Evolutionary conservation across 35 echinoderm and acorn worm genomes (phyloP).

Genomic region (Apostichopus japonicus): DNA sequence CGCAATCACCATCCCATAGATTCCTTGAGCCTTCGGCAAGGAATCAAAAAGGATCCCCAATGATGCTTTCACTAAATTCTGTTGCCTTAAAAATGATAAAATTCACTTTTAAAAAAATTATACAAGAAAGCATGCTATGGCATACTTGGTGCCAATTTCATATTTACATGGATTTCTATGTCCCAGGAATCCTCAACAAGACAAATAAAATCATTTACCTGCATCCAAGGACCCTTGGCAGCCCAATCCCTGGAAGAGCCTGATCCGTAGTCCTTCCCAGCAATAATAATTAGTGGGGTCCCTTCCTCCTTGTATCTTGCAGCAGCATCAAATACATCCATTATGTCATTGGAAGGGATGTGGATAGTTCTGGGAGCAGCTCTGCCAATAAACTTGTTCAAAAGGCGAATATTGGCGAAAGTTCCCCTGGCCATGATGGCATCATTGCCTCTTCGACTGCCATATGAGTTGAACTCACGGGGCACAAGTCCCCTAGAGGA

Average conservation of each 20-base stretch:
- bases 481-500: constrained; percentile 76
- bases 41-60: too few species aligned
- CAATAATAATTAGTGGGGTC: constrained; percentile 65
- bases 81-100: too few species aligned
- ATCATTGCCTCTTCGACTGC: constrained; percentile 96
- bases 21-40: too few species aligned
- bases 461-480: constrained; percentile 98
- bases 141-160: too few species aligned
- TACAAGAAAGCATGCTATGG: too few species aligned
- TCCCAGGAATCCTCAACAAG: too few species aligned
- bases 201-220: constrained; percentile 52
- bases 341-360: constrained; percentile 75
- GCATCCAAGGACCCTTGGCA: constrained; percentile 99
- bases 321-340: constrained; percentile 97
- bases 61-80: too few species aligned
- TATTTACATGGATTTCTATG: too few species aligned
- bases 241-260: constrained; percentile 99
- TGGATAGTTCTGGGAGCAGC: constrained; percentile 90
- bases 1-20: too few species aligned
- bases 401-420: constrained; percentile 93
- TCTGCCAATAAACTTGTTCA: constrained; percentile 98
- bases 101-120: too few species aligned
- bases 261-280: constrained; percentile 95
- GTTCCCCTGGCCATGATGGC: constrained; percentile 98
- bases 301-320: constrained; percentile 69